Conservation (phyloP, 2,888 invertebrate species). For the Carcina quercana region DNA sequence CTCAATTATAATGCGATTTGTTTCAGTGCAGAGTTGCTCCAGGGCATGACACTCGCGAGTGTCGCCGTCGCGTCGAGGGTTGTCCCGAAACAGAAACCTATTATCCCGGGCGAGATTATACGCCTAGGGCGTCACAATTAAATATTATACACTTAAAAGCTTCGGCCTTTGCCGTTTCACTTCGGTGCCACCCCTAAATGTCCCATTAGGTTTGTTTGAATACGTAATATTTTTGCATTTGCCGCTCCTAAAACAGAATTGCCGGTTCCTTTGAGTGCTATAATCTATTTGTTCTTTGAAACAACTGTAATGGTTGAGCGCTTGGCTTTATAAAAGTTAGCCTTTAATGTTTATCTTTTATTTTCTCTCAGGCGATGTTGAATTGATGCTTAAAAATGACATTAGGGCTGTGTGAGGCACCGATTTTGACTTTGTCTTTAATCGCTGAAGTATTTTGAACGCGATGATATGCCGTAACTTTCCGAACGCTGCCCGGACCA, state of each 20-base stretch:
- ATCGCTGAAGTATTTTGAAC: too few relatives aligned
- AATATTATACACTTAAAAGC: slow-evolving; percentile 76
- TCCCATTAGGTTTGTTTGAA: slow-evolving; percentile 75
- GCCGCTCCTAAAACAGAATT: slow-evolving; percentile 70
- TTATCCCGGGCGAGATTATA: slow-evolving; percentile 75
- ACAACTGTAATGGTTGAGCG: slow-evolving; percentile 68
- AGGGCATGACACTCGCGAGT: slow-evolving; percentile 67
- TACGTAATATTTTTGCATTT: slow-evolving; percentile 75
- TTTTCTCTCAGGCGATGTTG: slow-evolving; percentile 11
- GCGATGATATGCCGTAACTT: too few relatives aligned
- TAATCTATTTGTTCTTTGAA: slow-evolving; percentile 74
- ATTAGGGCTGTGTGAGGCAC: neutral
- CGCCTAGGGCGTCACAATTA: slow-evolving; percentile 76
- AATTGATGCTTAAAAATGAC: too few relatives aligned
- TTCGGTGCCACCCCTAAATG: slow-evolving; percentile 74
- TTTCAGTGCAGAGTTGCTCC: slow-evolving; percentile 59
- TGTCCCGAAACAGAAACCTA: slow-evolving; percentile 74
- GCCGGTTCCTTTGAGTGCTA: slow-evolving; percentile 71
- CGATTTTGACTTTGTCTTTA: too few relatives aligned
- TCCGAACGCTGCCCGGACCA: too few relatives aligned
- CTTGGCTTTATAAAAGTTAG: slow-evolving; percentile 58
- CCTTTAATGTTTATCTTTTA: slow-evolving; percentile 40
- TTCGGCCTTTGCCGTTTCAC: slow-evolving; percentile 75
- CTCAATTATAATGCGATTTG: slow-evolving; percentile 70
- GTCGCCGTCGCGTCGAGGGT: slow-evolving; percentile 68